These are phyloP conservation scores for Melangyna quadrimaculata DNA, from an alignment of 2,888 invertebrate genomes.

Conservation along the genomic window DNA sequence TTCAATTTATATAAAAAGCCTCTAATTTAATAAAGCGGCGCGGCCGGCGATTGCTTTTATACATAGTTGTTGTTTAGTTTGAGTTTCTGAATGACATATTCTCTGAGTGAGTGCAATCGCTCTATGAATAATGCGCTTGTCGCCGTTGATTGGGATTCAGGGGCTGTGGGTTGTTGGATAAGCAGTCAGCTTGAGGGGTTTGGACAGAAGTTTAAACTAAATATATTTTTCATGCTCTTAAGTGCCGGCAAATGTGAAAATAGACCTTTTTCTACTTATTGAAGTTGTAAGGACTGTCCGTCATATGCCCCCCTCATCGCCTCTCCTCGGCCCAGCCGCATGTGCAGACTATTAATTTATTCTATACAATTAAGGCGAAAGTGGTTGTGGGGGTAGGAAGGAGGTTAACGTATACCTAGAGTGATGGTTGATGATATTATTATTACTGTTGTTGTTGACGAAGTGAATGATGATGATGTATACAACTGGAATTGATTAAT, in stretches of 20 bases:
- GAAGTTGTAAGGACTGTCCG: not conserved
- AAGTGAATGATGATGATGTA: constrained; percentile 45
- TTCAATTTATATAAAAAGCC: constrained; percentile 13
- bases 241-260: constrained; percentile 45
- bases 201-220: not conserved
- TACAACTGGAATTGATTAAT: constrained; percentile 64
- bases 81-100: constrained; percentile 30
- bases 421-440: constrained; percentile 10
- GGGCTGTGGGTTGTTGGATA: too few species aligned
- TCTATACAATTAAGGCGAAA: not conserved
- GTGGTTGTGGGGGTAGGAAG: not conserved
- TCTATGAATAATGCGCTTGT: constrained; percentile 32
- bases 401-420: not conserved
- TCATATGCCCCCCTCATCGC: too few species aligned
- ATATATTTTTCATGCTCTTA: constrained; percentile 3
- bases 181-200: not conserved
- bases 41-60: constrained; percentile 45
- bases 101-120: constrained; percentile 12
- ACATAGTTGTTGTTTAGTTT: too few species aligned
- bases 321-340: not conserved
- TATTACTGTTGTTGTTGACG: constrained; percentile 1
- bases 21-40: constrained; percentile 68
- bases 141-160: constrained; percentile 15
- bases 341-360: constrained; percentile 12
- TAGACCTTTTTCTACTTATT: constrained; percentile 35